Conservation (phyloP, 2,797 vertebrate species). For the Macroramphosus scolopax region DNA sequence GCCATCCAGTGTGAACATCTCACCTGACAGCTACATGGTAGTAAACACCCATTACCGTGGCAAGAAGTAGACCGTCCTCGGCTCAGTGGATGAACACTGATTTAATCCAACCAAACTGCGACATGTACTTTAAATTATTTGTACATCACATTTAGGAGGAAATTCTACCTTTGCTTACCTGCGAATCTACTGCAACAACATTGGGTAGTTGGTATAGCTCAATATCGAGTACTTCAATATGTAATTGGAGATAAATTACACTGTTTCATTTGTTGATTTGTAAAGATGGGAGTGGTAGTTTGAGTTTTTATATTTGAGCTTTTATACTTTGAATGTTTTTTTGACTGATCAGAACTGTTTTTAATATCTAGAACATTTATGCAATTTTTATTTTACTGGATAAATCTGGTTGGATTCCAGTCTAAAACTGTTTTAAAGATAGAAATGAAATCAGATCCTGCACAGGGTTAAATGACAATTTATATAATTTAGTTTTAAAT, state of each 20-base stretch:
- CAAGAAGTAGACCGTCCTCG: conserved; percentile 79
- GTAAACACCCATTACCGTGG: conserved; percentile 86
- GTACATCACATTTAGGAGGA: conserved; percentile 12
- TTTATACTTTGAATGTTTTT: conserved; percentile 12
- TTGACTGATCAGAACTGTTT: background rate
- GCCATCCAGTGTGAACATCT: conserved; percentile 78
- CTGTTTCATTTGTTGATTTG: too few species aligned
- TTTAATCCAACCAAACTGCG: conserved; percentile 7
- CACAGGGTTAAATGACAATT: background rate
- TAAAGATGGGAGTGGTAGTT: too few species aligned
- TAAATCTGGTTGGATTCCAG: conserved; percentile 6
- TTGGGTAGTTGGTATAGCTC: too few species aligned
- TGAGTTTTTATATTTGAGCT: too few species aligned
- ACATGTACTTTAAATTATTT: background rate
- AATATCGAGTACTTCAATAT: too few species aligned
- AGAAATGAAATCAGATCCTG: background rate
- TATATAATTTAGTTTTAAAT: too few species aligned
- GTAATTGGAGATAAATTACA: too few species aligned
- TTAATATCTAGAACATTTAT: background rate
- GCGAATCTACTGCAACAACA: too few species aligned
- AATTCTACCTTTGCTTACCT: conserved; percentile 2
- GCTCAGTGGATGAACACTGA: too few species aligned
- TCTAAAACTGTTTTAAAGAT: background rate
- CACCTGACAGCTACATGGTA: conserved; percentile 92
- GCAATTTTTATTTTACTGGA: conserved; percentile 5